These are phyloP conservation scores for Eupithecia tripunctaria DNA, from an alignment of 2,888 invertebrate species.

Conservation along the genomic window DNA sequence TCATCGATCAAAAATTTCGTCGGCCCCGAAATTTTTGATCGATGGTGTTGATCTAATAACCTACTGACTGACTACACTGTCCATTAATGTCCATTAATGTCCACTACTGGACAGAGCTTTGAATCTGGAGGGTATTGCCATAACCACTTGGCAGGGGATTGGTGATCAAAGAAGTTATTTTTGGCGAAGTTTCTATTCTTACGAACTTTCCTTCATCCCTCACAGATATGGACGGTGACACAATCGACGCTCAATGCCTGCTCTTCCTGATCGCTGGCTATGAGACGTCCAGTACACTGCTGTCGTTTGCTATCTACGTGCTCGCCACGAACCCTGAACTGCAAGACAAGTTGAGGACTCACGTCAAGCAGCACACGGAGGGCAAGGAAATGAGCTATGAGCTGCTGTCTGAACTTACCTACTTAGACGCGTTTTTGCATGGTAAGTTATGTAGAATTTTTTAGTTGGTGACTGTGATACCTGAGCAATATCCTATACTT, in stretches of 20 bases:
- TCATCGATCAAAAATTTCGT: too few species aligned
- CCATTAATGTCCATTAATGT: too few species aligned
- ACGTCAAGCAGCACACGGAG: conserved; percentile 67
- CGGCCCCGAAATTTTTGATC: too few species aligned
- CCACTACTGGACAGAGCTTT: too few species aligned
- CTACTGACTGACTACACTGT: too few species aligned
- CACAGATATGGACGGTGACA: conserved; percentile 79
- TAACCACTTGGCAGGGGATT: too few species aligned
- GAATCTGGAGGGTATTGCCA: too few species aligned
- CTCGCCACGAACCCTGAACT: conserved; percentile 77
- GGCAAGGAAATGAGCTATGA: conserved; percentile 73
- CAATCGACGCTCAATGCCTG: conserved; percentile 83
- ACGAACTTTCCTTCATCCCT: not conserved
- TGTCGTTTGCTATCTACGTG: conserved; percentile 82
- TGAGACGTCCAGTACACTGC: conserved; percentile 85
- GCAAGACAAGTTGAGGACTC: conserved; percentile 74
- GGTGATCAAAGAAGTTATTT: too few species aligned
- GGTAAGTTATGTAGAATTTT: not conserved
- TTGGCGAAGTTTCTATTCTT: not conserved
- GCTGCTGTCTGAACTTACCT: conserved; percentile 63
- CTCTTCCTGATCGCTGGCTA: conserved; percentile 86
- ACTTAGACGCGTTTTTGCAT: conserved; percentile 69
- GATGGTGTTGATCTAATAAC: too few species aligned
- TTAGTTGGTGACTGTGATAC: too few species aligned
- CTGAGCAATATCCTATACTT: too few species aligned